phyloP scores from a whole-genome alignment of 2,888 invertebrate species.

The Heliconius cydno region DNA sequence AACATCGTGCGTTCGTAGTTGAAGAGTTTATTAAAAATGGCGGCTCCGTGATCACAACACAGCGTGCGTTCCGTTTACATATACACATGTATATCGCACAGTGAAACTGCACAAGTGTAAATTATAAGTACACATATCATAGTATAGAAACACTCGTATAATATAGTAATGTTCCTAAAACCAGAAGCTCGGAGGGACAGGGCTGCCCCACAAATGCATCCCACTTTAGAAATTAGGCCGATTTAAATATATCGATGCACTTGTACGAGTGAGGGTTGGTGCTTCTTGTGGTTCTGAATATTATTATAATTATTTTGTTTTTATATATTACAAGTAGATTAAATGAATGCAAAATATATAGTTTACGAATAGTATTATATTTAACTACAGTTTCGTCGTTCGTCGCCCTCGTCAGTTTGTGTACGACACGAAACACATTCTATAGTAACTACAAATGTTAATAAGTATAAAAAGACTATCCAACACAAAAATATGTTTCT shows the following conservation, averaged over 20 bases:
- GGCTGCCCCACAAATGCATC: conserved; percentile 82
- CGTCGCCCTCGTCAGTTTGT: no score
- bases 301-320: neutral
- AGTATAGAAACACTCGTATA: neutral
- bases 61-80: no score
- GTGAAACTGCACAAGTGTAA: neutral
- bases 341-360: neutral
- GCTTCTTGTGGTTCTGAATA: neutral
- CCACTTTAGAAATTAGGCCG: conserved; percentile 82
- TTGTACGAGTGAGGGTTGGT: conserved; percentile 74
- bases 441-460: no score
- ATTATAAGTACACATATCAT: neutral
- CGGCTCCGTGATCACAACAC: no score
- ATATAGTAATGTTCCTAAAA: conserved; percentile 32
- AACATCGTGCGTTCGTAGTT: no score
- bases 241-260: conserved; percentile 81
- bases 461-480: no score
- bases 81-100: neutral
- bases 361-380: no score
- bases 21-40: no score
- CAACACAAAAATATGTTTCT: no score
- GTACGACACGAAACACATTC: no score
- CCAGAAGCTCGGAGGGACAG: conserved; percentile 55
- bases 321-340: neutral
- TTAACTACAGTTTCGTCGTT: no score